phyloP scores from a whole-genome alignment of 2,797 vertebrate genomes.

The Mormyrops attenuatus region DNA sequence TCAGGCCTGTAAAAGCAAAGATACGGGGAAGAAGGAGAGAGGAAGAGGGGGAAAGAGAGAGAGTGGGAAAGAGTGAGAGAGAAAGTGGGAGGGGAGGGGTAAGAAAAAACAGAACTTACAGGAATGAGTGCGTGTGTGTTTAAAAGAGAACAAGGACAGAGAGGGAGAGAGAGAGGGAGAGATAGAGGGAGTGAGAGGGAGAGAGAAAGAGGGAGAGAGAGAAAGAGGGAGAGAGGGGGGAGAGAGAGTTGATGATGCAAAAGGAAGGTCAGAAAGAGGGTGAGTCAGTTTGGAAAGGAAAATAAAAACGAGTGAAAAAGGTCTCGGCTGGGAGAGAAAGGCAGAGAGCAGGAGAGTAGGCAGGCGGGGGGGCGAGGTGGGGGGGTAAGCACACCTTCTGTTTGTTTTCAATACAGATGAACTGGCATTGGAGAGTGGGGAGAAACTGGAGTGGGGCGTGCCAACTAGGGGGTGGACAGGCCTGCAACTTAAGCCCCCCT shows the following conservation, averaged over 20 bases:
- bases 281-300: conserved; percentile 28
- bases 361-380: neutral
- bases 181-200: neutral
- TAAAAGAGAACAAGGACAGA: conserved; percentile 1
- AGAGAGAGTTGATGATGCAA: conserved; percentile 19
- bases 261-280: conserved; percentile 19
- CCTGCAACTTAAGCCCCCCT: too few relatives aligned
- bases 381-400: too few relatives aligned
- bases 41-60: neutral
- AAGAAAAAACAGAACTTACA: neutral
- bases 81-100: neutral
- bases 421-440: too few relatives aligned
- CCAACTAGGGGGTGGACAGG: neutral
- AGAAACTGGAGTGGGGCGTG: too few relatives aligned
- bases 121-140: neutral
- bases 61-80: neutral
- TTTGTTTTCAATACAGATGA: too few relatives aligned
- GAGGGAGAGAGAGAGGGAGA: conserved; percentile 5
- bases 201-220: neutral
- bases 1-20: conserved; percentile 48
- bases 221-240: neutral
- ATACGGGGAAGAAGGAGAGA: conserved; percentile 23
- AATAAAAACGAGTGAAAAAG: conserved; percentile 4
- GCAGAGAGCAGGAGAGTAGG: neutral
- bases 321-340: conserved; percentile 1